Percentiles rank a stretch among this genome's conserved stretches.
These are phyloP conservation scores for Limanda limanda DNA, from an alignment of 2,113 vertebrate species.

Conservation along the genomic window DNA sequence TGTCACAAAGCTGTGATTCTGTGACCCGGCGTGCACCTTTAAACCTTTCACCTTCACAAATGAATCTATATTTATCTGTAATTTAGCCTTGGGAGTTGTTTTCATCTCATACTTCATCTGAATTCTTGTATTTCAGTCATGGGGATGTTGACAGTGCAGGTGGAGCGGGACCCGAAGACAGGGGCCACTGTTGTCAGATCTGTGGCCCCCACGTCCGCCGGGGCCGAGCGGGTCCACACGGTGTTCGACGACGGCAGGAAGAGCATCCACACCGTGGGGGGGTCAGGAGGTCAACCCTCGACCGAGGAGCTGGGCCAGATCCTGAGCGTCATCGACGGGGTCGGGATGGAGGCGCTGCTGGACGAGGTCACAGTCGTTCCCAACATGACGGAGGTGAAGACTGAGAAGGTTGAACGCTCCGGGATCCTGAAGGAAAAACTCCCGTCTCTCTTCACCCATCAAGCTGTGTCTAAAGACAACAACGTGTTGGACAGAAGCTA, in stretches of 20 bases:
- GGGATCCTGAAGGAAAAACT: not conserved
- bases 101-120: not conserved
- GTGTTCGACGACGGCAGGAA: constrained; percentile 78
- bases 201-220: constrained; percentile 56
- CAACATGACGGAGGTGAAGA: not conserved
- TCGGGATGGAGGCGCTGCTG: constrained; percentile 67
- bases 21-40: constrained; percentile 19
- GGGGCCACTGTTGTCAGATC: constrained; percentile 68
- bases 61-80: not conserved
- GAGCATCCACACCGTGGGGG: constrained; percentile 62
- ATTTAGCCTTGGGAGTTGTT: not conserved
- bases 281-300: constrained; percentile 50
- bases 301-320: constrained; percentile 75
- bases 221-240: constrained; percentile 11
- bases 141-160: constrained; percentile 71
- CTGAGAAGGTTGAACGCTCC: not conserved
- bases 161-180: constrained; percentile 76
- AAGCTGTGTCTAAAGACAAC: not conserved
- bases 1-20: constrained; percentile 19
- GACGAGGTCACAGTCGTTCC: constrained; percentile 53
- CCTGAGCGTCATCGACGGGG: constrained; percentile 58
- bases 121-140: constrained; percentile 65
- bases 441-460: not conserved
- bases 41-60: not conserved
- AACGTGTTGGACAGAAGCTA: not conserved